Evolutionary conservation across 2,888 invertebrate genomes (phyloP).

Genomic region (Tillus elongatus): DNA sequence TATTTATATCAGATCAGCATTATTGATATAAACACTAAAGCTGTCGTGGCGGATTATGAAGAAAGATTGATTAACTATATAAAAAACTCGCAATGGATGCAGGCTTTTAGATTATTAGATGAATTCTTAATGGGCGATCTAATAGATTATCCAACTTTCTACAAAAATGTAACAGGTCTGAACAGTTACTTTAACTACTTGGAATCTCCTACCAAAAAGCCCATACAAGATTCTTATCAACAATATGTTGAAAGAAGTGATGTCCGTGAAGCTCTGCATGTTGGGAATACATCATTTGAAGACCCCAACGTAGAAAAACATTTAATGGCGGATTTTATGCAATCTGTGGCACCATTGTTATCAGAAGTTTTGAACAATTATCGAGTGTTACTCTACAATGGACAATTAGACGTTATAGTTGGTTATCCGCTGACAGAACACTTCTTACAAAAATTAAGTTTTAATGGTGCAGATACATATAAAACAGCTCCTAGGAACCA

Average conservation of each 20-base stretch:
- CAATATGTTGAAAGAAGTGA: constrained; percentile 27
- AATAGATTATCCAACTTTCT: constrained; percentile 46
- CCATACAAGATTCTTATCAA: constrained; percentile 26
- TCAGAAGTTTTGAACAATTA: constrained; percentile 44
- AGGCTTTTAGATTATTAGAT: constrained; percentile 33
- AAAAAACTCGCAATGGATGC: constrained; percentile 22
- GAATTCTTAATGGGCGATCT: constrained; percentile 48
- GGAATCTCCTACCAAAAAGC: constrained; percentile 44
- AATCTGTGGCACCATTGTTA: constrained; percentile 47
- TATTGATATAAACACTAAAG: constrained; percentile 46
- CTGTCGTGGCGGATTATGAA: constrained; percentile 17
- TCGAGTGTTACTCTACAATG: constrained; percentile 53
- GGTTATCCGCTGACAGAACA: constrained; percentile 71
- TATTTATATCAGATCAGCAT: constrained; percentile 65
- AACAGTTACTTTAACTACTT: constrained; percentile 61
- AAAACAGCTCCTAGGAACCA: constrained; percentile 50
- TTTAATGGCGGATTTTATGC: constrained; percentile 49
- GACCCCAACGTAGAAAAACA: constrained; percentile 43
- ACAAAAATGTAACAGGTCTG: constrained; percentile 61
- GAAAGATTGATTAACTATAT: constrained; percentile 26
- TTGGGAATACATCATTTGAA: constrained; percentile 51
- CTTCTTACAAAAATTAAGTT: constrained; percentile 58
- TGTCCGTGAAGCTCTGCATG: constrained; percentile 50
- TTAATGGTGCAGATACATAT: constrained; percentile 53
- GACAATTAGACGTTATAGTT: constrained; percentile 76